A percentile compares a stretch with the other conserved stretches of the same genome.
Conservation (phyloP, 2,888 invertebrate genomes). For the Hermodice carunculata region DNA sequence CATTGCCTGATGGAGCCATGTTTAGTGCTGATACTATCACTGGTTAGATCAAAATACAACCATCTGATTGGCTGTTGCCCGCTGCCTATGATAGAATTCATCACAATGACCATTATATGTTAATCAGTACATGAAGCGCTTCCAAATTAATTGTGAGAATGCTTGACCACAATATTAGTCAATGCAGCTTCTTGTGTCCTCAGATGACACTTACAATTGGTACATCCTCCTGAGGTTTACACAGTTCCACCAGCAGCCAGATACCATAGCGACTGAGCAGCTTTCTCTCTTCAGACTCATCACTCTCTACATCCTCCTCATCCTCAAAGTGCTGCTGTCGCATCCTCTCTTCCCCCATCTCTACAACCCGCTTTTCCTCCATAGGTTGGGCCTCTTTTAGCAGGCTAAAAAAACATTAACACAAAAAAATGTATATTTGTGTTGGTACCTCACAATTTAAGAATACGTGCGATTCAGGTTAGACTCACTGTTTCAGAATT, state of each 20-base stretch:
- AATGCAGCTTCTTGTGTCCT: no score
- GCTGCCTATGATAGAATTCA: no score
- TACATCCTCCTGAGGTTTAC: conserved; percentile 71
- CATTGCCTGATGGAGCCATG: no score
- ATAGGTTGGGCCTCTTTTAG: conserved; percentile 84
- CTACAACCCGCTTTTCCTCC: conserved; percentile 65
- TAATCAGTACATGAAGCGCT: no score
- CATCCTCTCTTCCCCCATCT: conserved; percentile 64
- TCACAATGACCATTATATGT: no score
- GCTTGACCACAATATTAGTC: no score
- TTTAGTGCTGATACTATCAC: no score
- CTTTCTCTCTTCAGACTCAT: conserved; percentile 62
- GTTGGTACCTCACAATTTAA: not conserved
- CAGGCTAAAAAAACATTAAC: conserved; percentile 71
- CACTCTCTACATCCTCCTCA: conserved; percentile 55
- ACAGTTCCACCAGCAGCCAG: conserved; percentile 96
- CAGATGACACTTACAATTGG: conserved; percentile 65
- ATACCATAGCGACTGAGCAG: conserved; percentile 82
- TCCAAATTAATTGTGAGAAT: no score
- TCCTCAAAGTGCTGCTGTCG: conserved; percentile 70
- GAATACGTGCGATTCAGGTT: not conserved
- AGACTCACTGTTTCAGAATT: no score
- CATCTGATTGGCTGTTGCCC: no score
- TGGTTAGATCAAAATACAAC: no score
- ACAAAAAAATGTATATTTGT: not conserved